These are phyloP conservation scores for Glaucomys volans DNA, from an alignment of 2,113 vertebrate species.

Conservation along the genomic window DNA sequence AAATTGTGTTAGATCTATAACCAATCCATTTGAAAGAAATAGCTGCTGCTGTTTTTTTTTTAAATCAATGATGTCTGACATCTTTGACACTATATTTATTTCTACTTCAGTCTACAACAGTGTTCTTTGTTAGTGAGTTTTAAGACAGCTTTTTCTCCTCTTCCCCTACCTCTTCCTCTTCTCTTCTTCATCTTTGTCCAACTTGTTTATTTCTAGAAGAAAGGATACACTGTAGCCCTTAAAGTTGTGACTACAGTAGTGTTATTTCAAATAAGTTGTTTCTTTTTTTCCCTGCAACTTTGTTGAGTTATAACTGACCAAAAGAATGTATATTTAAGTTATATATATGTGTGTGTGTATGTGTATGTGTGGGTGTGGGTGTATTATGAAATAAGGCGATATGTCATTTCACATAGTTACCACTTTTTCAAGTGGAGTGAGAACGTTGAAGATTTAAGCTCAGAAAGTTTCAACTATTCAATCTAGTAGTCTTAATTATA, in stretches of 20 bases:
- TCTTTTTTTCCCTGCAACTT: background rate
- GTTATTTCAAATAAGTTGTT: slow-evolving; percentile 58
- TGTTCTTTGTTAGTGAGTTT: slow-evolving; percentile 48
- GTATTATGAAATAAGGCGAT: background rate
- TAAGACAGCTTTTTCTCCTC: background rate
- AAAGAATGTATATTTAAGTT: background rate
- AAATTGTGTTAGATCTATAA: slow-evolving; percentile 43
- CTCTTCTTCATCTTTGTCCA: background rate
- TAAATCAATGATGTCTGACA: background rate
- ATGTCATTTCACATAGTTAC: background rate
- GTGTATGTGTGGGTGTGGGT: background rate
- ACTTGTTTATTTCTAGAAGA: slow-evolving; percentile 44
- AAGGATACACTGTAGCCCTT: background rate
- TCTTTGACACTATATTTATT: slow-evolving; percentile 59
- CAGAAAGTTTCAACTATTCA: background rate
- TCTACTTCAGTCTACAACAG: slow-evolving; percentile 20
- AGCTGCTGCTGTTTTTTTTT: background rate
- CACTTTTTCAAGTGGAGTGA: background rate
- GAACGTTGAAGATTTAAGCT: background rate
- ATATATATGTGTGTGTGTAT: too few species aligned
- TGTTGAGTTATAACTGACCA: background rate
- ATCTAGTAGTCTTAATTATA: background rate
- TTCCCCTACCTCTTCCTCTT: background rate
- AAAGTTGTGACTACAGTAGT: background rate
- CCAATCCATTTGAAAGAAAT: slow-evolving; percentile 18